Percentiles rank a stretch among this genome's conserved stretches.
These are phyloP conservation scores for Amaurobius ferox DNA, from an alignment of 2,888 invertebrate species.

Conservation along the genomic window DNA sequence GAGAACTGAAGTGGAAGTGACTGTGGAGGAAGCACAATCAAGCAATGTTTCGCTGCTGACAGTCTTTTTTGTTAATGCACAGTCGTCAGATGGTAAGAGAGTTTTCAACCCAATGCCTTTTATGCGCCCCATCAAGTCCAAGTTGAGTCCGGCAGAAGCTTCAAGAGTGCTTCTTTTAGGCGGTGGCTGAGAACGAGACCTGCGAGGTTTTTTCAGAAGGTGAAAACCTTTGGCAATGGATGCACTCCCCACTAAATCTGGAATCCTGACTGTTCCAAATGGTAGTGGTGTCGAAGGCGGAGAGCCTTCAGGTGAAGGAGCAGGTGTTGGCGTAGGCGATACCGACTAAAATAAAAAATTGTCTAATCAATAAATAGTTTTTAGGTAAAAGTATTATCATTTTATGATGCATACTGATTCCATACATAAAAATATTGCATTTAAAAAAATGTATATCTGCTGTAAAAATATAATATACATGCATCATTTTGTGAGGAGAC, in stretches of 20 bases:
- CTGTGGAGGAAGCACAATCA: conserved; percentile 24
- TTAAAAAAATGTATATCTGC: too few species aligned
- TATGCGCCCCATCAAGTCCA: conserved; percentile 65
- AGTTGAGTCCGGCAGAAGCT: conserved; percentile 47
- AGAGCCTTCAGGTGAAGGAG: conserved; percentile 73
- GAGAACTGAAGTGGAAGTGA: conserved; percentile 1
- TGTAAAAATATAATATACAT: too few species aligned
- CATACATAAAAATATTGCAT: too few species aligned
- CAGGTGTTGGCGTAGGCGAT: conserved; percentile 72
- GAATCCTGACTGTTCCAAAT: conserved; percentile 63
- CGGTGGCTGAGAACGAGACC: conserved; percentile 59
- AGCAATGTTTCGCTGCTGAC: conserved; percentile 40
- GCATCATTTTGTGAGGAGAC: too few species aligned
- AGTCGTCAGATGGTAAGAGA: conserved; percentile 47
- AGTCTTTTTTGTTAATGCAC: conserved; percentile 24
- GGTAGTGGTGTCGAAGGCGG: conserved; percentile 72
- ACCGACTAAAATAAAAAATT: conserved; percentile 58
- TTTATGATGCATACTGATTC: too few species aligned
- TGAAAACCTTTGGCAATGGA: conserved; percentile 69
- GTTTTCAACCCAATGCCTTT: conserved; percentile 67
- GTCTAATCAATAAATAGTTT: too few species aligned
- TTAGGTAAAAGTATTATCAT: too few species aligned
- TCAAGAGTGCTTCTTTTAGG: conserved; percentile 37
- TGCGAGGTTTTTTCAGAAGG: conserved; percentile 51
- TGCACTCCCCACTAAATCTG: conserved; percentile 61